Conservation (phyloP, 2,113 vertebrate genomes). For the Aegotheles bennettii region DNA sequence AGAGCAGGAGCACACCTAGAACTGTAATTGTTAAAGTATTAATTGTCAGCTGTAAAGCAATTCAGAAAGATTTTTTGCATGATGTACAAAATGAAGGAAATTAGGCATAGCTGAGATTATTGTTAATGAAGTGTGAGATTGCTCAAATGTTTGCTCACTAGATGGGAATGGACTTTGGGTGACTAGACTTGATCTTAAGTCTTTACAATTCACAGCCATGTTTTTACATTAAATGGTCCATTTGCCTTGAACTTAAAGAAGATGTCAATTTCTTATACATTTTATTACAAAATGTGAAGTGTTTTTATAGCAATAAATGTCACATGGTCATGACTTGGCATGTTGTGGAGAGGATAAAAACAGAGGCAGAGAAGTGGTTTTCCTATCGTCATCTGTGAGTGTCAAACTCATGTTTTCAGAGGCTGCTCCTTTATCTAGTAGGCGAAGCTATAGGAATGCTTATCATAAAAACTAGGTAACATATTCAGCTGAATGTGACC, state of each 20-base stretch:
- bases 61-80: not conserved
- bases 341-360: not conserved
- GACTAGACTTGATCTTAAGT: not conserved
- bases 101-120: not conserved
- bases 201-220: not conserved
- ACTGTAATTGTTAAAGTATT: not conserved
- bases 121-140: not conserved
- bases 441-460: not conserved
- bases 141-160: not conserved
- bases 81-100: not conserved
- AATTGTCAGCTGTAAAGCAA: not conserved
- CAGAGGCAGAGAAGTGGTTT: not conserved
- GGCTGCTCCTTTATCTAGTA: not conserved
- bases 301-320: constrained; percentile 2
- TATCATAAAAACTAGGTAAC: not conserved
- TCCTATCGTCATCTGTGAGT: not conserved
- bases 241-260: not conserved
- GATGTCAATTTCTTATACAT: not conserved
- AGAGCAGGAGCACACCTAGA: not conserved
- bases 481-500: not conserved
- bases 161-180: not conserved
- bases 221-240: not conserved
- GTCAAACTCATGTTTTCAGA: not conserved
- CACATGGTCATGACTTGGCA: not conserved
- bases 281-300: not conserved